Base-by-base conservation (phyloP, 2,888 invertebrate genomes). In the Aethes cnicana region DNA sequence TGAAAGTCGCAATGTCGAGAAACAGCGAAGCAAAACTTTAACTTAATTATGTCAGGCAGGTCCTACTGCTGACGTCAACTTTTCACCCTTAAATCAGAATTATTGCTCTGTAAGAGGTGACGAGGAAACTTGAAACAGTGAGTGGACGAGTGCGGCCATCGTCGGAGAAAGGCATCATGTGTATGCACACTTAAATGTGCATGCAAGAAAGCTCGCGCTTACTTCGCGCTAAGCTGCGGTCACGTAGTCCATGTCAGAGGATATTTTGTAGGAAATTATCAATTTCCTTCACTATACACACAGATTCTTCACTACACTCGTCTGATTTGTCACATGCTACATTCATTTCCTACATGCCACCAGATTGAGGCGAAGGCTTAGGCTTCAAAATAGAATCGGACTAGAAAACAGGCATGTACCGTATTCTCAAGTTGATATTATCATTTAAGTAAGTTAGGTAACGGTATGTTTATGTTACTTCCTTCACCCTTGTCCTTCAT, bases 151-250 rank as follows among this genome's bases (percentile, higher is more conserved):
- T 37, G n/a, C n/a, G 20, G 14, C 47, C 16, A 28, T 16, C 48
- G 25, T 41, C 39, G 36, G 50, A 50, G 50, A 50, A 50, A 50
- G 50, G 50, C 50, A 42, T 23, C 11, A 8, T 36, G 32, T 36
- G 36, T 43, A 43, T 43, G 36, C 35, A 36, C n/a, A 14, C 23
- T 18, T 44, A 36, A 36, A 49, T 43, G 21, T 37, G 21, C 9
- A 44, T 50, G 36, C 23, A 50, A 30, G 50, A 50, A 50, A 50
- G 50, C 50, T 44, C 17, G 41, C 43, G 32, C 17, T 14, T 17
- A 14, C 39, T 26, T 8, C 11, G 11, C 17, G 25, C 30, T n/a
- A 9, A 23, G 18, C 26, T 14, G 21, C 16, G n/a, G 47, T 37
- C 47, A 30, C 47, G 47, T 47, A 36, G 28, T 26, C 47, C n/a